A percentile compares a stretch with the other conserved stretches of the same genome.
These are phyloP conservation scores for Gerris buenoi DNA, from an alignment of 1,140 invertebrate species.

Conservation along the genomic window DNA sequence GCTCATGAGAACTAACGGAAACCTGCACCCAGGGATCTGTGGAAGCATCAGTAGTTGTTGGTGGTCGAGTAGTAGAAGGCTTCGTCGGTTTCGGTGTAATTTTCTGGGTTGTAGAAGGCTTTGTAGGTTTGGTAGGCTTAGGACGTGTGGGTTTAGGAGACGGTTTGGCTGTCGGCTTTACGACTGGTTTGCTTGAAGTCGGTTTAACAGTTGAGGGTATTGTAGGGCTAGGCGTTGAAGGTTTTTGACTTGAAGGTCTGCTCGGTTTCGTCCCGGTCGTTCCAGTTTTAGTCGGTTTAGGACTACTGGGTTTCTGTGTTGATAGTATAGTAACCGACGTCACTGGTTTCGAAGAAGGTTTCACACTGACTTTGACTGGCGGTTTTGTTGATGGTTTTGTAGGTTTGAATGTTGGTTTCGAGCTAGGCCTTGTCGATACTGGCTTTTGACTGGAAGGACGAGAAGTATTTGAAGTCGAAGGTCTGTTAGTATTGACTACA, in stretches of 20 bases:
- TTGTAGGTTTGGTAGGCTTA: conserved; percentile 10
- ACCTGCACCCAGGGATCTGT: conserved; percentile 20
- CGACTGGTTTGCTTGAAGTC: conserved; percentile 15
- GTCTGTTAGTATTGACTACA: neutral
- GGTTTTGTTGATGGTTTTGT: neutral
- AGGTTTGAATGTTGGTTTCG: neutral
- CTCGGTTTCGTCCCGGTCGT: neutral
- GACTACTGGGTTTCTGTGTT: neutral
- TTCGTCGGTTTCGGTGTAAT: conserved; percentile 11
- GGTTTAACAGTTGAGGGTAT: neutral
- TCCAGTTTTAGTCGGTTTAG: neutral
- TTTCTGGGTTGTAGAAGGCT: conserved; percentile 5
- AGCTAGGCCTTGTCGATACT: neutral
- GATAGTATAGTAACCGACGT: neutral
- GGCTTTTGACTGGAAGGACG: neutral
- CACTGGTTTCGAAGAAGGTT: neutral
- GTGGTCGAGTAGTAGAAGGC: conserved; percentile 13
- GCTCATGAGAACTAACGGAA: conserved; percentile 19
- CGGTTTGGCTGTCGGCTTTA: conserved; percentile 24
- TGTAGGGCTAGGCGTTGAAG: neutral
- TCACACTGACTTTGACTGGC: neutral
- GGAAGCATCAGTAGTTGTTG: conserved; percentile 17
- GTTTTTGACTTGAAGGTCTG: neutral
- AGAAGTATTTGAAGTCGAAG: no score
- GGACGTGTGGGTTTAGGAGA: conserved; percentile 7